Conservation (phyloP, 92 coral and sea anemone genomes). For the Umimayanthus chanpuru region DNA sequence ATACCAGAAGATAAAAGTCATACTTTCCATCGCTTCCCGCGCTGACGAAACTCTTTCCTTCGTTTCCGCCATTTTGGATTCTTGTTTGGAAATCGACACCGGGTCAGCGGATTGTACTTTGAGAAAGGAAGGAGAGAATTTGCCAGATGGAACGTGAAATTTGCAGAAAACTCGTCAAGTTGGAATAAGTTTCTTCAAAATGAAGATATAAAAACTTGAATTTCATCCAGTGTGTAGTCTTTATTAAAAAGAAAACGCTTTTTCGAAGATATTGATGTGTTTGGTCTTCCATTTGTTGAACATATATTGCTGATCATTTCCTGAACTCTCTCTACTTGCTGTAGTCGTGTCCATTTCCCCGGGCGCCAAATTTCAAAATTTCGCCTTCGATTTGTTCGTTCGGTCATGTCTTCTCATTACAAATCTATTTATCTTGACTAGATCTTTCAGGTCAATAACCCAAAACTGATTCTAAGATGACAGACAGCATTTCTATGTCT, state of each 20-base stretch:
- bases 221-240: neutral
- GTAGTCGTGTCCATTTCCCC: conserved; percentile 50
- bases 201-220: neutral
- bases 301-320: neutral
- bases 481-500: conserved; percentile 61
- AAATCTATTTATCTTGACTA: neutral
- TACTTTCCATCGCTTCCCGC: conserved; percentile 97
- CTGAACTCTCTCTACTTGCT: conserved; percentile 62
- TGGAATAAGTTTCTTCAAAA: neutral
- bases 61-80: conserved; percentile 86
- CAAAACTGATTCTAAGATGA: conserved; percentile 46
- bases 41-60: conserved; percentile 73
- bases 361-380: conserved; percentile 83
- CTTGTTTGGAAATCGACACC: neutral
- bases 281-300: neutral
- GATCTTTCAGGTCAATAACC: neutral
- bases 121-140: conserved; percentile 35
- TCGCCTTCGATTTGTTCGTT: conserved; percentile 39
- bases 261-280: neutral
- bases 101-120: conserved; percentile 67
- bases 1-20: conserved; percentile 28
- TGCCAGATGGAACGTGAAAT: neutral
- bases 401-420: neutral
- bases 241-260: neutral
- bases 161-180: neutral